Base-by-base conservation (phyloP, 1,140 invertebrate genomes). In the Aethina tumida region DNA sequence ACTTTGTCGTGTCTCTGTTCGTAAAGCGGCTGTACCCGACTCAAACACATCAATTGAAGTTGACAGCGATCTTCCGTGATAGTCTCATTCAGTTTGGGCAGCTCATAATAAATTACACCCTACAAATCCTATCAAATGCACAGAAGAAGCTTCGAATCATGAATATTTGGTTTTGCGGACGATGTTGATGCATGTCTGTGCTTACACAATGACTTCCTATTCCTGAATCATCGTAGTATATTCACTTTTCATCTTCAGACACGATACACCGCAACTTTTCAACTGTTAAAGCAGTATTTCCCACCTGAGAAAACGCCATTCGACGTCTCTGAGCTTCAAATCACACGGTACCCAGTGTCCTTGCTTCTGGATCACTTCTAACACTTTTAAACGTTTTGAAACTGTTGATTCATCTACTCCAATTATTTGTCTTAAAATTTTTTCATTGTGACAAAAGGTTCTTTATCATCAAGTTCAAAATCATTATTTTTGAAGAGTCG, bases 1-100 rank as follows among this genome's bases (percentile, higher is more conserved):
- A n/a, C n/a, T n/a, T n/a, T n/a, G n/a, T 25, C 60, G 36, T 36
- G 34, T 26, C 34, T 28, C 6, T 36, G 16, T 13, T 24, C 19
- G 6, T 36, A 36, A 13, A n/a, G 26, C 27, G 16, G 16, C 36
- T 10, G 27, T 3, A 14, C 2, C 32, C 20, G 36, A 28, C 36
- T 38, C 18, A 38, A 38, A 22, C 16, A 12, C 27, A 38, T 38
- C 36, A 36, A 36, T 10, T 36, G 15, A 18, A 18, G 17, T 18
- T 18, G 32, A 13, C 20, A 24, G 28, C n/a, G n/a, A n/a, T n/a
- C n/a, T n/a, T n/a, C n/a, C n/a, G n/a, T n/a, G n/a, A n/a, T n/a
- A n/a, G n/a, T n/a, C n/a, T n/a, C n/a, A n/a, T n/a, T n/a, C n/a
- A n/a, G n/a, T n/a, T n/a, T n/a, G n/a, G n/a, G n/a, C n/a, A n/a